Evolutionary conservation across 1,140 invertebrate genomes (phyloP).

Genomic region (Cepaea nemoralis): DNA sequence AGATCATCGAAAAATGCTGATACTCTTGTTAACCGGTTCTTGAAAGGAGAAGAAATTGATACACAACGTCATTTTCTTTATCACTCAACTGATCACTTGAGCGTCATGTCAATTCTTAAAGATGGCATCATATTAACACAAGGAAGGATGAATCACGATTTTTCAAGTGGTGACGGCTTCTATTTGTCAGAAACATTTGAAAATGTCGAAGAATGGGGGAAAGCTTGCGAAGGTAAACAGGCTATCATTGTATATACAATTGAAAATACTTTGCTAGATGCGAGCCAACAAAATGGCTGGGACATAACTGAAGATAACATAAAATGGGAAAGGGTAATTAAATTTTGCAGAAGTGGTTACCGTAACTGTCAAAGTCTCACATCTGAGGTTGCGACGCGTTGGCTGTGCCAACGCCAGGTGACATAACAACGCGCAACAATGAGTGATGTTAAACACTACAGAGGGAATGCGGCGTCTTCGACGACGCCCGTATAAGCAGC

Average conservation of each 20-base stretch:
- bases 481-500: no score
- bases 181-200: background rate
- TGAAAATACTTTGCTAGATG: background rate
- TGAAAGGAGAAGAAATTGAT: background rate
- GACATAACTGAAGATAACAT: background rate
- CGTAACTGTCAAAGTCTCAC: no score
- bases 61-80: background rate
- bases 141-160: background rate
- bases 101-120: background rate
- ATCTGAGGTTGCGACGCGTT: no score
- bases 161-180: slow-evolving; percentile 9
- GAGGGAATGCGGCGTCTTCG: no score
- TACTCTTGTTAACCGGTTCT: no score
- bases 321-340: background rate
- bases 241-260: background rate
- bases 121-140: background rate
- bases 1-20: no score
- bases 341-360: background rate
- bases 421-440: no score
- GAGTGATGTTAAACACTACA: no score
- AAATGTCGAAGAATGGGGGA: background rate
- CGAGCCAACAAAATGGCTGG: background rate
- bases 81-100: background rate
- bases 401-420: no score
- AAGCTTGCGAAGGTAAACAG: background rate